Evolutionary conservation across 2,797 vertebrate species (phyloP).

Genomic region (Apogon talboti): DNA sequence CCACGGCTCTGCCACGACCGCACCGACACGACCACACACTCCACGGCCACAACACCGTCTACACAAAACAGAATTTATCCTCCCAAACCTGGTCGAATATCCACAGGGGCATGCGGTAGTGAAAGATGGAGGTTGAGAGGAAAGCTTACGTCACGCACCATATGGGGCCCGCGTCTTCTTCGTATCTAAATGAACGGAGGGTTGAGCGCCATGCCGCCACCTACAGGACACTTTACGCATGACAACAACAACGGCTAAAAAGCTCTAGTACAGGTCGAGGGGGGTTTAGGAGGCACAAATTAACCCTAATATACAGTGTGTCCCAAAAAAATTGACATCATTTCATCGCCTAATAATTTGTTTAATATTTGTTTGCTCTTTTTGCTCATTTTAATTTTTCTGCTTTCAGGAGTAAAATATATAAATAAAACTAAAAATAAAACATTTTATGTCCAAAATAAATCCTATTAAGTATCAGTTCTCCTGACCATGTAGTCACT

Average conservation of each 20-base stretch:
- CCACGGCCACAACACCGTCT: not conserved
- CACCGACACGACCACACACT: constrained; percentile 1
- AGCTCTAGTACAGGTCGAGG: too few species aligned
- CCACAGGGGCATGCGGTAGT: constrained; percentile 73
- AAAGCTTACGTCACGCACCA: constrained; percentile 71
- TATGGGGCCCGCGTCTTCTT: constrained; percentile 51
- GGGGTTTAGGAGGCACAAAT: too few species aligned
- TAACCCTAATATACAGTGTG: too few species aligned
- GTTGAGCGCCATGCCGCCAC: constrained; percentile 23
- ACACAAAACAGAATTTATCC: not conserved
- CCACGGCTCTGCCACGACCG: not conserved
- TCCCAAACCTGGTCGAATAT: constrained; percentile 71
- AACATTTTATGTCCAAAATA: too few species aligned
- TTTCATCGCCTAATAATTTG: too few species aligned
- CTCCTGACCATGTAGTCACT: too few species aligned
- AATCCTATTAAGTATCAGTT: too few species aligned
- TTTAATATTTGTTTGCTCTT: too few species aligned
- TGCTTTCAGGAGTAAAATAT: too few species aligned
- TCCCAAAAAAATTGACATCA: too few species aligned
- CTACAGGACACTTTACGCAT: constrained; percentile 5
- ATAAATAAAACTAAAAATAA: too few species aligned
- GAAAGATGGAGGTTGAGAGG: constrained; percentile 75
- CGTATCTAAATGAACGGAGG: not conserved
- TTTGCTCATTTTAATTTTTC: too few species aligned
- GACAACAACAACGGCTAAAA: constrained; percentile 32